These are phyloP conservation scores for Ailurus styani DNA, from an alignment of 2,113 vertebrate species.

Conservation along the genomic window DNA sequence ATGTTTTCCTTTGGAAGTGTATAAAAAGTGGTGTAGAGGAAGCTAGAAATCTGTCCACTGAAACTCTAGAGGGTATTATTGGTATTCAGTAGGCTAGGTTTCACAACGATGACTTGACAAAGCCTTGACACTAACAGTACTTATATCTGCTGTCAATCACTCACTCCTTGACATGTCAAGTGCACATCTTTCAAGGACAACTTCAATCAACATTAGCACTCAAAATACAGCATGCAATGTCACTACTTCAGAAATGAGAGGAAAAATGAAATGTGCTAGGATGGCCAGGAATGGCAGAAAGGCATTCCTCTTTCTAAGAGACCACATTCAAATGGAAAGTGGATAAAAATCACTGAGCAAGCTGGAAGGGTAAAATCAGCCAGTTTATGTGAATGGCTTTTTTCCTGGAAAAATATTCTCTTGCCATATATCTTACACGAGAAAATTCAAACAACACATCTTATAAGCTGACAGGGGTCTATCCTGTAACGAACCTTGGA, in stretches of 20 bases:
- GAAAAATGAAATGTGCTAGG: slow-evolving; percentile 52
- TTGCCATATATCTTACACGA: not conserved
- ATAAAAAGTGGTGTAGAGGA: not conserved
- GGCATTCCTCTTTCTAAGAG: not conserved
- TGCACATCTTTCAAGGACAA: slow-evolving; percentile 77
- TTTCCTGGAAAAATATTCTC: not conserved
- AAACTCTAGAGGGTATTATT: slow-evolving; percentile 66
- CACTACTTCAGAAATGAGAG: slow-evolving; percentile 60
- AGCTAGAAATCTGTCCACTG: slow-evolving; percentile 44
- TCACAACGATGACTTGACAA: slow-evolving; percentile 77
- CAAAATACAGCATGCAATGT: slow-evolving; percentile 70
- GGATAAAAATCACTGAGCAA: not conserved
- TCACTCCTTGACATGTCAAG: slow-evolving; percentile 81
- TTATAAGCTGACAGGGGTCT: not conserved
- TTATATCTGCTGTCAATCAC: slow-evolving; percentile 77
- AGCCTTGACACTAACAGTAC: slow-evolving; percentile 84
- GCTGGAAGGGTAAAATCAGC: not conserved
- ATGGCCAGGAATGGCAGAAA: slow-evolving; percentile 44
- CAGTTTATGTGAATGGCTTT: not conserved
- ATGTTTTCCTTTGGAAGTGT: slow-evolving; percentile 46
- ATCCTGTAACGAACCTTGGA: not conserved
- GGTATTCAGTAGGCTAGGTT: slow-evolving; percentile 70
- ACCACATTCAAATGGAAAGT: not conserved
- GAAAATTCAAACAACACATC: not conserved
- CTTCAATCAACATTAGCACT: slow-evolving; percentile 79